A percentile compares a stretch with the other conserved stretches of the same genome.
Conservation (phyloP, 2,888 invertebrate genomes). For the Drosophila mimica region DNA sequence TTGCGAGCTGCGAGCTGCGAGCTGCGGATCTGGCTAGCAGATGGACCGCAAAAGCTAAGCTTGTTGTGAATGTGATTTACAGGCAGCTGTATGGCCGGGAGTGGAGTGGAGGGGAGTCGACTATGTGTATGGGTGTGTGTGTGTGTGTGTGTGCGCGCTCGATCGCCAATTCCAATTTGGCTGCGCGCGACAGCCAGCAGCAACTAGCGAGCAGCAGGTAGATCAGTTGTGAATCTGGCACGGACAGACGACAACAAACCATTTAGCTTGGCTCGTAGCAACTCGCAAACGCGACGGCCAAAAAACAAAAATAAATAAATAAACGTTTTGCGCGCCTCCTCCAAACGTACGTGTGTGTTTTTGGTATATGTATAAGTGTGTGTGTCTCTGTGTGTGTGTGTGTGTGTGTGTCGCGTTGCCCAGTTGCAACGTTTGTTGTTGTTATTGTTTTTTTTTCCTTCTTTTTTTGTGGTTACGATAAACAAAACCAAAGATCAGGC, state of each 20-base stretch:
- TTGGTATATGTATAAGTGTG: conserved; percentile 19
- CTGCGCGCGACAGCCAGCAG: conserved; percentile 60
- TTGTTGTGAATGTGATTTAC: conserved; percentile 56
- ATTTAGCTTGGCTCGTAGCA: conserved; percentile 66
- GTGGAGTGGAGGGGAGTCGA: neutral
- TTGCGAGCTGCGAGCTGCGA: neutral
- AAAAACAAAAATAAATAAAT: conserved; percentile 25
- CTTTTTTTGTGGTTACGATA: conserved; percentile 36
- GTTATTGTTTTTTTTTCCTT: conserved; percentile 27
- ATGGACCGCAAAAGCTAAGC: conserved; percentile 72
- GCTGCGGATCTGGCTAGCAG: conserved; percentile 57
- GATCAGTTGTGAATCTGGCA: conserved; percentile 85
- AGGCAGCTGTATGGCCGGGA: conserved; percentile 1
- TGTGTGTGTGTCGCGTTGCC: conserved; percentile 44
- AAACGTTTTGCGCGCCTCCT: conserved; percentile 60
- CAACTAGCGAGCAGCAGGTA: conserved; percentile 76
- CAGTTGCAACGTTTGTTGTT: conserved; percentile 54
- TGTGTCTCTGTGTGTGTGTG: conserved; percentile 35
- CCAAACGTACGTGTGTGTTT: conserved; percentile 41
- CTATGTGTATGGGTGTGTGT: conserved; percentile 1
- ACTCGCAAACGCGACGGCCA: conserved; percentile 40
- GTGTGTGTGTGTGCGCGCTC: conserved; percentile 45
- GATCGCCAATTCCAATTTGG: conserved; percentile 70
- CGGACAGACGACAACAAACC: conserved; percentile 80
- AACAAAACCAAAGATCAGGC: conserved; percentile 34